Evolutionary conservation across 53 echinoderm and acorn worm genomes (phyloP).

Genomic region (Holothuria scabra): DNA sequence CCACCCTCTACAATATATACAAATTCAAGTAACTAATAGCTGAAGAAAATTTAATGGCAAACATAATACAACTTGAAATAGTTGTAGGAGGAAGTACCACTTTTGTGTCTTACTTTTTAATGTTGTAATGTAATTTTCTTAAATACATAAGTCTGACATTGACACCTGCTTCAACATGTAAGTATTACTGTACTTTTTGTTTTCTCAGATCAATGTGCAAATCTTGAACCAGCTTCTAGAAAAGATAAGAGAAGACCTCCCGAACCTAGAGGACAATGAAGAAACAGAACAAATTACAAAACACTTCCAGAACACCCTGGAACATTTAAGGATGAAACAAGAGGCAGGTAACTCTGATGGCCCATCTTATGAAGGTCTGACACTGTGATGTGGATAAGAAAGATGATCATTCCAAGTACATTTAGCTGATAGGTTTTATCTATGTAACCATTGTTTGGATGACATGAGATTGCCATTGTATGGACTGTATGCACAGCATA

Average conservation of each 20-base stretch:
- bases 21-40: too few species aligned
- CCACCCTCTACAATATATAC: too few species aligned
- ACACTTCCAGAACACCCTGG: slow-evolving; percentile 96
- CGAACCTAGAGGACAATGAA: slow-evolving; percentile 98
- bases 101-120: too few species aligned
- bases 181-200: neutral
- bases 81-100: too few species aligned
- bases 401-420: too few species aligned
- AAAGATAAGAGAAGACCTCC: slow-evolving; percentile 97
- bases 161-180: neutral
- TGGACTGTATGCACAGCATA: too few species aligned
- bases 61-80: too few species aligned
- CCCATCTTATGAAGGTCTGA: slow-evolving; percentile 88
- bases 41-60: too few species aligned
- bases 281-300: slow-evolving; percentile 99
- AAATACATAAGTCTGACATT: neutral
- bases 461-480: too few species aligned
- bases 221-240: slow-evolving; percentile 94
- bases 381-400: slow-evolving; percentile 54
- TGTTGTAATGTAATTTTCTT: neutral
- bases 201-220: slow-evolving; percentile 77
- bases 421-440: too few species aligned
- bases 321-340: slow-evolving; percentile 88
- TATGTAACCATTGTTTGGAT: too few species aligned
- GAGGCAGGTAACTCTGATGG: slow-evolving; percentile 81